A percentile compares a stretch with the other conserved stretches of the same genome.
These are phyloP conservation scores for Callipepla californica DNA, from an alignment of 2,113 vertebrate species.

Conservation along the genomic window DNA sequence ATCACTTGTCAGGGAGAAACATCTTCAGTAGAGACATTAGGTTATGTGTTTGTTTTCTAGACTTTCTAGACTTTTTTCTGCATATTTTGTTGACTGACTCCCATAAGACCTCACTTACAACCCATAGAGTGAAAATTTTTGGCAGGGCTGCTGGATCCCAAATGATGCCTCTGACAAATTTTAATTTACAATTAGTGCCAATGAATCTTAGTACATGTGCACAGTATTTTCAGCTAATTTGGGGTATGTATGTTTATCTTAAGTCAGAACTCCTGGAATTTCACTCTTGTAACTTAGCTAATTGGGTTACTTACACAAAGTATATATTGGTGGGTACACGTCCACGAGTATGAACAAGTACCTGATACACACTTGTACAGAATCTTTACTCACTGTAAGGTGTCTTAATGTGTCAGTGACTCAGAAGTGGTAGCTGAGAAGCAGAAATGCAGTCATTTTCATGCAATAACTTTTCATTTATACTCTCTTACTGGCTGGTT, in stretches of 20 bases:
- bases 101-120: neutral
- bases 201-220: neutral
- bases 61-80: neutral
- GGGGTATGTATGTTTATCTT: neutral
- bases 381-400: neutral
- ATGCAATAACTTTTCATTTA: neutral
- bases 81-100: neutral
- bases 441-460: neutral
- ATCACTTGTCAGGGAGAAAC: neutral
- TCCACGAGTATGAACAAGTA: neutral
- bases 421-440: neutral
- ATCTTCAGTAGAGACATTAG: neutral
- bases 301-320: neutral
- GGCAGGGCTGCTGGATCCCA: neutral
- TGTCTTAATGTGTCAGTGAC: neutral
- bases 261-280: neutral
- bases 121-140: neutral
- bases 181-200: neutral
- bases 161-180: neutral
- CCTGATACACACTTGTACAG: neutral
- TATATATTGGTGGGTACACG: rapidly evolving
- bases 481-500: neutral
- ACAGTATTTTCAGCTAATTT: neutral
- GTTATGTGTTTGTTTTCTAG: neutral
- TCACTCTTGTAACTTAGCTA: neutral